These are phyloP conservation scores for Macrosoma leucophasiata DNA, from an alignment of 2,888 invertebrate species.

Conservation along the genomic window DNA sequence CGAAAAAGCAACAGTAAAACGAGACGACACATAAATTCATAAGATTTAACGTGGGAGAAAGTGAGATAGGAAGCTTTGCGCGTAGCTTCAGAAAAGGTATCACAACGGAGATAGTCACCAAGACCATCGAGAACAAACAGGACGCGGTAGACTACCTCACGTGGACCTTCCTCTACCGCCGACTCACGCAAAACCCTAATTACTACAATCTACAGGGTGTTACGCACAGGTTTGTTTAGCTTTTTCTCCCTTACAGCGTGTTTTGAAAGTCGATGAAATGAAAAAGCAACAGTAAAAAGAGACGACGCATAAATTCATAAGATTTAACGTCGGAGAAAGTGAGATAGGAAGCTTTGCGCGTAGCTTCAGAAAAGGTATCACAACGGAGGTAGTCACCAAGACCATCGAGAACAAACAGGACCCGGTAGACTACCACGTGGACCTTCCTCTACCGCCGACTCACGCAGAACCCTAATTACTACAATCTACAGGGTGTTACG, in stretches of 20 bases:
- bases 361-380: no score
- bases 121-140: slow-evolving; percentile 99
- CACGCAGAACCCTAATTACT: slow-evolving; percentile 99
- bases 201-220: slow-evolving; percentile 99
- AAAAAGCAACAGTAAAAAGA: no score
- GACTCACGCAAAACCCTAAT: slow-evolving; percentile 99
- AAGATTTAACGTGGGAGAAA: no score
- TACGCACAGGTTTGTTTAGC: slow-evolving; percentile 80
- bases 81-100: no score
- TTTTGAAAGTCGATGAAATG: no score
- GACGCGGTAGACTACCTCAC: slow-evolving; percentile 99
- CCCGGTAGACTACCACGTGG: slow-evolving; percentile 99
- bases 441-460: slow-evolving; percentile 97
- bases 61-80: no score
- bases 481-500: slow-evolving; percentile 96
- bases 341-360: no score
- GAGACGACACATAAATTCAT: no score
- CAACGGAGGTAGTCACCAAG: slow-evolving; percentile 99
- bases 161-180: slow-evolving; percentile 98
- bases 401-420: slow-evolving; percentile 99
- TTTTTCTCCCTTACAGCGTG: no score
- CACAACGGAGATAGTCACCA: slow-evolving; percentile 99
- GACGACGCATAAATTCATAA: no score
- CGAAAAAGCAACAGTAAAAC: no score
- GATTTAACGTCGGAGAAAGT: no score